Percentiles rank a stretch among this genome's conserved stretches.
Conservation (phyloP, 2,797 vertebrate genomes). For the Peromyscus nudipes region DNA sequence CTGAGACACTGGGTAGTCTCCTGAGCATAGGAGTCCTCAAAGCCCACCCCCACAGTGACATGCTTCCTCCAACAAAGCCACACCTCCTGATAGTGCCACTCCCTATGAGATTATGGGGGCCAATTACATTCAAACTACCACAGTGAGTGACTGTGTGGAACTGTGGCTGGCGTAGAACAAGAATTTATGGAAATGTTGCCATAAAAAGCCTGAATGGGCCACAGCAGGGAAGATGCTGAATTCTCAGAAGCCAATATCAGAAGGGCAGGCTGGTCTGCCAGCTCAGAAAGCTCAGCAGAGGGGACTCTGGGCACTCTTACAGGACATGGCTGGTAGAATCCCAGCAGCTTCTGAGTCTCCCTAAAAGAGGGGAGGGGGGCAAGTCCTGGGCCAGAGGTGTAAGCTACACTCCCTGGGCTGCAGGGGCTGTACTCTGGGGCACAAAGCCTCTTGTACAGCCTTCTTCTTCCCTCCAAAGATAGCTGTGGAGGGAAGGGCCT, state of each 20-base stretch:
- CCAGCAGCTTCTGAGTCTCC: not conserved
- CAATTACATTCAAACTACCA: not conserved
- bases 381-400: not conserved
- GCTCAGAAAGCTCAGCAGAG: not conserved
- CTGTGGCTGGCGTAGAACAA: not conserved
- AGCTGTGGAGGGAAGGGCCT: not conserved
- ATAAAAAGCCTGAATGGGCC: not conserved
- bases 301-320: not conserved
- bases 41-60: not conserved
- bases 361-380: not conserved
- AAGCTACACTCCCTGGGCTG: accelerated
- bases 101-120: not conserved
- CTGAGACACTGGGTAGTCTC: not conserved
- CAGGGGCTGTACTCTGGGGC: not conserved
- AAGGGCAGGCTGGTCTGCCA: not conserved
- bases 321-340: not conserved
- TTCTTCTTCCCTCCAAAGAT: not conserved
- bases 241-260: not conserved
- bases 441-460: not conserved
- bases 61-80: not conserved
- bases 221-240: no score
- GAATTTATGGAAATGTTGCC: not conserved
- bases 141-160: not conserved
- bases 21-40: not conserved
- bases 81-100: not conserved